Conservation (phyloP, 2,888 invertebrate genomes). For the Acheta domesticus region DNA sequence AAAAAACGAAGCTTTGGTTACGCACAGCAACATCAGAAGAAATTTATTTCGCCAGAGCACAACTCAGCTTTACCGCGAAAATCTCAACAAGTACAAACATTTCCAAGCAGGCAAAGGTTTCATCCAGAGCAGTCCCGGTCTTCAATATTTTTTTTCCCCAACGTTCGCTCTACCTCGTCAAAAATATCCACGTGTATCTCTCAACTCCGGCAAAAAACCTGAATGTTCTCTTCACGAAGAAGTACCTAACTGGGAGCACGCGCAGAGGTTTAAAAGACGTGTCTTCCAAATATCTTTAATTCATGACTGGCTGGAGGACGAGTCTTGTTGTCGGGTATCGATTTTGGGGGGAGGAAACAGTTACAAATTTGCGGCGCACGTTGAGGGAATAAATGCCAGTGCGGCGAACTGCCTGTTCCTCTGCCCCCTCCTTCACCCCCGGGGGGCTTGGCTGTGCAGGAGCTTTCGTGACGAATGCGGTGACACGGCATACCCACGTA, state of each 20-base stretch:
- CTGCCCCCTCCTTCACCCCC: no score
- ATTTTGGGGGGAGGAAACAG: neutral
- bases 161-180: neutral
- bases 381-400: neutral
- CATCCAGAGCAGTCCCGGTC: neutral
- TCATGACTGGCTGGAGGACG: neutral
- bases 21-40: no score
- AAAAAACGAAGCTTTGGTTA: no score
- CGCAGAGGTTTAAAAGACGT: neutral
- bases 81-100: slow-evolving; percentile 3
- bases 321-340: neutral
- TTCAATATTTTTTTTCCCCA: neutral
- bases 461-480: neutral
- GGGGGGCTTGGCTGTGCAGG: neutral
- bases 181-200: neutral
- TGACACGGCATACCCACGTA: neutral
- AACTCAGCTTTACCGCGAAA: neutral
- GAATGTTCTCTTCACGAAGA: neutral
- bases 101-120: neutral
- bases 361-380: neutral
- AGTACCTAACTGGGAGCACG: neutral
- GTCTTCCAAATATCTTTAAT: neutral
- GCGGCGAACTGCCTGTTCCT: no score
- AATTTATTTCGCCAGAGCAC: no score
- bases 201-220: neutral